Conservation (phyloP, 2,888 invertebrate genomes). For the Macrophya alboannulata region DNA sequence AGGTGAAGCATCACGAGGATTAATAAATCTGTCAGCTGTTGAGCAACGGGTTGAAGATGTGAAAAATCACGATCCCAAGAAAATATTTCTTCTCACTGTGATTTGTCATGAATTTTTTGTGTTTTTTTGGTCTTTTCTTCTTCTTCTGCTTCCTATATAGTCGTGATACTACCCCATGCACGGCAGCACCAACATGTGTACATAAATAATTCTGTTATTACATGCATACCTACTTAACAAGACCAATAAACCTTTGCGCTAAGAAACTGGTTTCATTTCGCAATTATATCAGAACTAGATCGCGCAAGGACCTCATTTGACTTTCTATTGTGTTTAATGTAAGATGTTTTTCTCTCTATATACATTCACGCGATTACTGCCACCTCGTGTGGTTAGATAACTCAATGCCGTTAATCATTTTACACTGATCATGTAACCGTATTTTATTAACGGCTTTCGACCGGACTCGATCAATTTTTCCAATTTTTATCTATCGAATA, state of each 20-base stretch:
- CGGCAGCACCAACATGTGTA: background rate
- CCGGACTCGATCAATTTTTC: background rate
- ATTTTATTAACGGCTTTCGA: background rate
- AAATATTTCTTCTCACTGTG: constrained; percentile 25
- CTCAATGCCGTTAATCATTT: background rate
- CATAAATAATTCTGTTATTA: background rate
- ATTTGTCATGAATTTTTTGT: constrained; percentile 9
- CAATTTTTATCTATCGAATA: background rate
- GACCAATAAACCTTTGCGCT: background rate
- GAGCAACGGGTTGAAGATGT: background rate
- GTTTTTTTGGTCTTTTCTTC: background rate
- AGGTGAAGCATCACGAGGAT: background rate
- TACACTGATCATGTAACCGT: background rate
- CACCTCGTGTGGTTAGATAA: constrained; percentile 34
- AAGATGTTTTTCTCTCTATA: constrained; percentile 37
- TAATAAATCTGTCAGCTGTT: background rate
- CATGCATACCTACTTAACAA: constrained; percentile 15
- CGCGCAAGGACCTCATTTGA: constrained; percentile 60
- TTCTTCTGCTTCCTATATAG: background rate
- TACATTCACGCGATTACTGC: constrained; percentile 33
- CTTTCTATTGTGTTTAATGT: constrained; percentile 61
- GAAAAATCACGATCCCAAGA: background rate
- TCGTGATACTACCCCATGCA: background rate
- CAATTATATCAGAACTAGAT: constrained; percentile 60
- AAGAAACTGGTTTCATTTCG: constrained; percentile 61